Conservation (phyloP, 2,888 invertebrate species). For the Perithous albicinctus region DNA sequence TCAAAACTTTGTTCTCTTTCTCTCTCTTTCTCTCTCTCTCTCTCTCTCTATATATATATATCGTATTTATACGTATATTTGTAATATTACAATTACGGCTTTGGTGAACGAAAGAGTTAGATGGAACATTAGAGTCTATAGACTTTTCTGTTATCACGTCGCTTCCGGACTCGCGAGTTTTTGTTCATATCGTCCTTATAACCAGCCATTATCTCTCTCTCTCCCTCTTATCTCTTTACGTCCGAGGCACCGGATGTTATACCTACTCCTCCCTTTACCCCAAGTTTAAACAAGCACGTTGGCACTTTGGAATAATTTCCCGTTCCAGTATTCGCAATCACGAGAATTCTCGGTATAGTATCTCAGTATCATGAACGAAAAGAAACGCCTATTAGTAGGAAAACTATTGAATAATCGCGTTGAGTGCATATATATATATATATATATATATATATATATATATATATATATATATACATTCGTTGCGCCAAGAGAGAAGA, state of each 20-base stretch:
- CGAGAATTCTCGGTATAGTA: conserved; percentile 7
- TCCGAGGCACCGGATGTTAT: conserved; percentile 35
- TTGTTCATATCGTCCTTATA: not conserved
- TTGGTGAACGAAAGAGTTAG: conserved; percentile 59
- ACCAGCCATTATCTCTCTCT: conserved; percentile 24
- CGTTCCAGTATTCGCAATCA: conserved; percentile 2
- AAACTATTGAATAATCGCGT: not conserved
- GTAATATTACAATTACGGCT: conserved; percentile 59
- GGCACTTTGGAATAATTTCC: conserved; percentile 28
- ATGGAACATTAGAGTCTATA: conserved; percentile 52
- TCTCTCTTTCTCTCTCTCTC: conserved; percentile 10
- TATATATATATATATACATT: conserved; percentile 2
- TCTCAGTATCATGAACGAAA: not conserved
- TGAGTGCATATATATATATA: no score
- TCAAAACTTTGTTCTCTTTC: conserved; percentile 41
- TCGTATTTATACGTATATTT: conserved; percentile 41
- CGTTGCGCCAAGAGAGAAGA: not conserved
- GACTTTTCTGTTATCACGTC: conserved; percentile 36
- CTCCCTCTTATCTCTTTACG: conserved; percentile 23
- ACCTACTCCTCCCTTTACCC: not conserved
- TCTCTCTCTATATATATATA: conserved; percentile 45
- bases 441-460: no score
- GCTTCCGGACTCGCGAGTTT: conserved; percentile 39
- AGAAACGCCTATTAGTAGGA: not conserved
- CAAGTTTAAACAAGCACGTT: conserved; percentile 35